phyloP scores from a whole-genome alignment of 2,113 vertebrate species.

The Corydoras sp. region DNA sequence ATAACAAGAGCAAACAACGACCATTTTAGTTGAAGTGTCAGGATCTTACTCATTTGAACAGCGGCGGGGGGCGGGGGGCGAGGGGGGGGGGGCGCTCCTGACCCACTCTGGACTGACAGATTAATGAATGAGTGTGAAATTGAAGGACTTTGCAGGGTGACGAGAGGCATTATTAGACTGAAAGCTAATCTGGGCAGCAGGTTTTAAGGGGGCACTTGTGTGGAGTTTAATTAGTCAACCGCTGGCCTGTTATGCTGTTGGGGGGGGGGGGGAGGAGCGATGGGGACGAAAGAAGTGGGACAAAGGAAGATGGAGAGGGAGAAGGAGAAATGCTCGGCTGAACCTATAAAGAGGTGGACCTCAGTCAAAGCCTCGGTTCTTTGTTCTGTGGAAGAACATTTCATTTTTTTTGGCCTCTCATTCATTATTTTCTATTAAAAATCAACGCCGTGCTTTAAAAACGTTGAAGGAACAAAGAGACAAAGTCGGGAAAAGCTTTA shows the following conservation, averaged over 20 bases:
- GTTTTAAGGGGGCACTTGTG: slow-evolving; percentile 22
- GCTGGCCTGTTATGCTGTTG: slow-evolving; percentile 3
- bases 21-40: background rate
- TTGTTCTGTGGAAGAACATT: too few relatives aligned
- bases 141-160: slow-evolving; percentile 19
- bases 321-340: background rate
- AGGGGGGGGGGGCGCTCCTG: background rate
- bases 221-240: slow-evolving; percentile 24
- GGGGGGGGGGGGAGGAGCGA: slow-evolving; percentile 2
- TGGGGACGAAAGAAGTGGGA: slow-evolving; percentile 1
- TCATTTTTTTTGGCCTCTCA: too few relatives aligned
- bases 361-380: too few relatives aligned
- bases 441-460: slow-evolving; percentile 51
- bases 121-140: slow-evolving; percentile 20
- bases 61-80: background rate
- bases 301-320: slow-evolving; percentile 3
- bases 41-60: background rate
- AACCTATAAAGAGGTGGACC: too few relatives aligned
- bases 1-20: background rate
- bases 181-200: slow-evolving; percentile 15
- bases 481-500: slow-evolving; percentile 23
- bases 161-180: slow-evolving; percentile 18
- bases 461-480: slow-evolving; percentile 4
- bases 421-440: slow-evolving; percentile 36
- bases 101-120: slow-evolving; percentile 17